Evolutionary conservation across 2,888 invertebrate genomes (phyloP).

Genomic region (Acanthosepion esculentum): DNA sequence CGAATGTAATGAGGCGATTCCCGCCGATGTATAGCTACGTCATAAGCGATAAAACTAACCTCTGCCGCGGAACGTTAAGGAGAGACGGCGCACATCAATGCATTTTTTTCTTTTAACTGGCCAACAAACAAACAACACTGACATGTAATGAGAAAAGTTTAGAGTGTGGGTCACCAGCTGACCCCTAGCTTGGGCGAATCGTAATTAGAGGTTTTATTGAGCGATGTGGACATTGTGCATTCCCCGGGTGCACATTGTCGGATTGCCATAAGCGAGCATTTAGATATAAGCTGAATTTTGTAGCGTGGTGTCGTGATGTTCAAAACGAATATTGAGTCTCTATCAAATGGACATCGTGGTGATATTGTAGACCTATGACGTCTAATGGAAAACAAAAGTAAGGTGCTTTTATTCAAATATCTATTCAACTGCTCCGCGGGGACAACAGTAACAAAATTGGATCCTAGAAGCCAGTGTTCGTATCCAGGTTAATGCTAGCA

Average conservation of each 20-base stretch:
- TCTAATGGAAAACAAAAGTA: too few species aligned
- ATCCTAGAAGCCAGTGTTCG: too few species aligned
- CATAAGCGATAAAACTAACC: not conserved
- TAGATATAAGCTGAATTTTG: not conserved
- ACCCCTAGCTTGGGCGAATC: not conserved
- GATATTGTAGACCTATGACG: not conserved
- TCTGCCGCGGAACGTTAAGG: not conserved
- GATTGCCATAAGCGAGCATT: not conserved
- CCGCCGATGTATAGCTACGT: not conserved
- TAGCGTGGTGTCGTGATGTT: not conserved
- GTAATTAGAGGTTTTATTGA: not conserved
- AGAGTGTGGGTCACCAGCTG: not conserved
- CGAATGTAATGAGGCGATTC: not conserved
- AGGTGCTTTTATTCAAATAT: too few species aligned
- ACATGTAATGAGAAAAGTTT: slow-evolving; percentile 18
- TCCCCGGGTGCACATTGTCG: not conserved
- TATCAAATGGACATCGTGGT: not conserved
- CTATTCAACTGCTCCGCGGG: too few species aligned
- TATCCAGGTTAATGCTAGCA: too few species aligned
- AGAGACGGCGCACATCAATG: not conserved
- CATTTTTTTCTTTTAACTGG: not conserved
- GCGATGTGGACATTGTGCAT: not conserved
- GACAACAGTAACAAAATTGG: too few species aligned
- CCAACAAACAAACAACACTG: not conserved
- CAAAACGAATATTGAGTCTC: not conserved